Percentiles rank a stretch among this genome's conserved stretches.
These are phyloP conservation scores for Cryptocephalus primarius DNA, from an alignment of 2,888 invertebrate genomes.

Conservation along the genomic window DNA sequence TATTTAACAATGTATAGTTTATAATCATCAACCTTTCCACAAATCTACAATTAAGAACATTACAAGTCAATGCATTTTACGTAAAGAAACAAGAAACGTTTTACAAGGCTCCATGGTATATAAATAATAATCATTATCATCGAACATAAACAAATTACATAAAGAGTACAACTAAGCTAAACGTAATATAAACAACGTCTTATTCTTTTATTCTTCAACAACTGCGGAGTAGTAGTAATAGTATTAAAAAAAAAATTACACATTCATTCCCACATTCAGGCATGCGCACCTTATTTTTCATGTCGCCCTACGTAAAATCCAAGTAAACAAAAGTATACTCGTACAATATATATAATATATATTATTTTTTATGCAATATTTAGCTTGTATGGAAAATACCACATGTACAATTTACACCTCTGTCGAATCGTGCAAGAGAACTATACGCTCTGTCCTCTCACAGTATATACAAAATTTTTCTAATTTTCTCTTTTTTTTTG, in stretches of 20 bases:
- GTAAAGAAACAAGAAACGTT: slow-evolving; percentile 35
- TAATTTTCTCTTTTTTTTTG: neutral
- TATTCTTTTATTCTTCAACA: neutral
- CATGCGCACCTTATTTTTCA: slow-evolving; percentile 23
- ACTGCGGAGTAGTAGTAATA: neutral
- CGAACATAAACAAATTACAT: slow-evolving; percentile 27
- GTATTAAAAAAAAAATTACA: neutral
- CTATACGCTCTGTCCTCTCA: neutral
- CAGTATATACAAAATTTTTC: slow-evolving; percentile 26
- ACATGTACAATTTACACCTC: slow-evolving; percentile 27
- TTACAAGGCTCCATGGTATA: slow-evolving; percentile 32
- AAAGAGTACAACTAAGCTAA: slow-evolving; percentile 35
- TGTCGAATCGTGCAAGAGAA: slow-evolving; percentile 6
- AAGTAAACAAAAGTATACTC: slow-evolving; percentile 22
- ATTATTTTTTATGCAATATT: slow-evolving; percentile 24
- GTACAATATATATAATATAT: slow-evolving; percentile 26
- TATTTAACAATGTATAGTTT: slow-evolving; percentile 44
- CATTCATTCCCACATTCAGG: neutral
- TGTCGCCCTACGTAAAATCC: slow-evolving; percentile 37
- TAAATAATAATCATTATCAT: slow-evolving; percentile 21
- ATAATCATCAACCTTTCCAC: slow-evolving; percentile 44
- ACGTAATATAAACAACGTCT: slow-evolving; percentile 29
- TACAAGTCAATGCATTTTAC: slow-evolving; percentile 36
- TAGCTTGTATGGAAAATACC: slow-evolving; percentile 32
- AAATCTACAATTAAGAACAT: slow-evolving; percentile 43